phyloP scores from a whole-genome alignment of 2,888 invertebrate genomes.

The Clunio marinus region DNA sequence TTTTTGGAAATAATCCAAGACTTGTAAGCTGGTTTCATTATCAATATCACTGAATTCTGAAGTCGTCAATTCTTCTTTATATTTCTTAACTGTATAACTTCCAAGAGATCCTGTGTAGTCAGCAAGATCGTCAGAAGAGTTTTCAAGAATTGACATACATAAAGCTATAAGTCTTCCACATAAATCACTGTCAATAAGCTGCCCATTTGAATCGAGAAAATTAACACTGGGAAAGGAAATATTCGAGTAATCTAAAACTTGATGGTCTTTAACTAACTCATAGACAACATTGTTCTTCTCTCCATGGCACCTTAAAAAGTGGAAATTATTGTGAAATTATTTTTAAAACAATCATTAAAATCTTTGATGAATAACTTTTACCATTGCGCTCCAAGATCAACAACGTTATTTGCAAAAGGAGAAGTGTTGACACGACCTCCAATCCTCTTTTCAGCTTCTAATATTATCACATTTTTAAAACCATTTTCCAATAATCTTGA shows the following conservation, averaged over 20 bases:
- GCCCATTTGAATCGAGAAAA: constrained; percentile 48
- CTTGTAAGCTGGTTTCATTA: neutral
- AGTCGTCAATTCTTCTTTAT: constrained; percentile 6
- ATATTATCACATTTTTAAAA: constrained; percentile 52
- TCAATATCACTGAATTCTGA: constrained; percentile 17
- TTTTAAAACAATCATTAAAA: neutral
- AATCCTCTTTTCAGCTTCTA: constrained; percentile 53
- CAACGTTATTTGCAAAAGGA: constrained; percentile 48
- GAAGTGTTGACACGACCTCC: constrained; percentile 53
- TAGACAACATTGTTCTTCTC: constrained; percentile 21
- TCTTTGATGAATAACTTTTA: neutral
- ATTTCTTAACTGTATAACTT: constrained; percentile 46
- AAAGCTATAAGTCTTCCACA: constrained; percentile 47
- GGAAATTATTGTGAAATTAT: constrained; percentile 49
- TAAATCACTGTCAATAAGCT: constrained; percentile 46
- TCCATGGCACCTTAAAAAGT: constrained; percentile 27
- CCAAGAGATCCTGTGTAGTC: constrained; percentile 47
- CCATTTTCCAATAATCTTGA: constrained; percentile 52
- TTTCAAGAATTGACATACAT: constrained; percentile 48
- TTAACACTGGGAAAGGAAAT: constrained; percentile 45
- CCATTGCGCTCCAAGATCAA: constrained; percentile 37
- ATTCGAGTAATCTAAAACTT: constrained; percentile 45
- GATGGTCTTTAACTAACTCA: constrained; percentile 18
- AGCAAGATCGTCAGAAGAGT: constrained; percentile 46
- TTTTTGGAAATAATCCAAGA: constrained; percentile 32